Conservation (phyloP, 2,888 invertebrate genomes). For the Drosophila mimica region DNA sequence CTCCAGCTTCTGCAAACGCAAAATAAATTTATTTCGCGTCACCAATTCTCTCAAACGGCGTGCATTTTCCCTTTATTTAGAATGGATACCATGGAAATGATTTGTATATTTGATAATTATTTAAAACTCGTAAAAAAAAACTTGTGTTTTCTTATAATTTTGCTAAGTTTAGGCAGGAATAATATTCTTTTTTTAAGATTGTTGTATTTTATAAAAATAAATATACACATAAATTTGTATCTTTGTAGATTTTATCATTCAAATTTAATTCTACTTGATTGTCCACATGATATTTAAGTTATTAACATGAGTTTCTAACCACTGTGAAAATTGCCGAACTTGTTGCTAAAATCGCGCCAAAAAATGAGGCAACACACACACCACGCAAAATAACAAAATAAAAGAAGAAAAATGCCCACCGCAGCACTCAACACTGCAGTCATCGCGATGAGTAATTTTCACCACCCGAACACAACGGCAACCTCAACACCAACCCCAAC, state of each 20-base stretch:
- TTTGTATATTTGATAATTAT: not conserved
- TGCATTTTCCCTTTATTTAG: not conserved
- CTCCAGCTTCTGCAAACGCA: not conserved
- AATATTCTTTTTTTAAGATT: not conserved
- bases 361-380: conserved; percentile 26
- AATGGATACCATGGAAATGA: not conserved
- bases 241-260: not conserved
- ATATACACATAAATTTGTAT: not conserved
- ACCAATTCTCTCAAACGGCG: not conserved
- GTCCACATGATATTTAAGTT: not conserved
- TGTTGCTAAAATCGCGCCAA: conserved; percentile 77
- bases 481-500: conserved; percentile 1
- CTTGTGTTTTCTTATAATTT: not conserved
- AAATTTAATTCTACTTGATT: not conserved
- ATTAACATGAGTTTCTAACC: conserved; percentile 1
- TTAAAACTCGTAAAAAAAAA: too few species aligned
- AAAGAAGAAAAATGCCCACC: conserved; percentile 54
- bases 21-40: not conserved
- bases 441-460: conserved; percentile 66
- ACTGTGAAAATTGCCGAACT: conserved; percentile 50
- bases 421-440: conserved; percentile 75
- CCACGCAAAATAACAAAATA: conserved; percentile 9
- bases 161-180: too few species aligned
- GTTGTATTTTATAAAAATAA: not conserved
- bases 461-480: conserved; percentile 42